phyloP scores from a whole-genome alignment of 2,797 vertebrate species.

The Australoheros facetus region DNA sequence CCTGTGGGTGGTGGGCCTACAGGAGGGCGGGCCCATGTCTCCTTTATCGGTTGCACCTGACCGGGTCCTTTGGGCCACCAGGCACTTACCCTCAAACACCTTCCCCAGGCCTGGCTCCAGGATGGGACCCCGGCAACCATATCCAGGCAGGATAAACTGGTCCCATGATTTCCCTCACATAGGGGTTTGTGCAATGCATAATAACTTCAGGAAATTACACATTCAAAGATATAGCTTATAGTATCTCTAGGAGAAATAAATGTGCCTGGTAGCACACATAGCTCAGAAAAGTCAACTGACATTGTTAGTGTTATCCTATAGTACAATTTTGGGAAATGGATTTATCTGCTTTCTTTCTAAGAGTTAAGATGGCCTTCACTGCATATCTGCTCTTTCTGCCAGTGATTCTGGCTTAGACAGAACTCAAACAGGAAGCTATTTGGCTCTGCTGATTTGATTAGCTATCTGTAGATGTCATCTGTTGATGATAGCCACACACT shows the following conservation, averaged over 20 bases:
- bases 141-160: too few species aligned
- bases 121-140: too few species aligned
- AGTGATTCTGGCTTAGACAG: background rate
- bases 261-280: background rate
- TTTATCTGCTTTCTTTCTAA: background rate
- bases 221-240: too few species aligned
- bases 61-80: too few species aligned
- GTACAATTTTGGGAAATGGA: background rate
- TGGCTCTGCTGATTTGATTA: conserved; percentile 19
- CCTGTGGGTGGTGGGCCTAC: too few species aligned
- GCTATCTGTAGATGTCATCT: background rate
- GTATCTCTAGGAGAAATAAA: background rate
- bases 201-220: too few species aligned
- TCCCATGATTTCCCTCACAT: too few species aligned
- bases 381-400: background rate
- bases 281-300: background rate
- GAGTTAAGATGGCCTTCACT: background rate
- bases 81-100: too few species aligned
- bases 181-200: too few species aligned
- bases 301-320: background rate
- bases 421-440: conserved; percentile 21
- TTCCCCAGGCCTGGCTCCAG: too few species aligned
- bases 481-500: background rate
- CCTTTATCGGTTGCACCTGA: too few species aligned
- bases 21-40: too few species aligned